These are phyloP conservation scores for Laodelphax striatellus DNA, from an alignment of 1,140 invertebrate genomes.

Conservation along the genomic window DNA sequence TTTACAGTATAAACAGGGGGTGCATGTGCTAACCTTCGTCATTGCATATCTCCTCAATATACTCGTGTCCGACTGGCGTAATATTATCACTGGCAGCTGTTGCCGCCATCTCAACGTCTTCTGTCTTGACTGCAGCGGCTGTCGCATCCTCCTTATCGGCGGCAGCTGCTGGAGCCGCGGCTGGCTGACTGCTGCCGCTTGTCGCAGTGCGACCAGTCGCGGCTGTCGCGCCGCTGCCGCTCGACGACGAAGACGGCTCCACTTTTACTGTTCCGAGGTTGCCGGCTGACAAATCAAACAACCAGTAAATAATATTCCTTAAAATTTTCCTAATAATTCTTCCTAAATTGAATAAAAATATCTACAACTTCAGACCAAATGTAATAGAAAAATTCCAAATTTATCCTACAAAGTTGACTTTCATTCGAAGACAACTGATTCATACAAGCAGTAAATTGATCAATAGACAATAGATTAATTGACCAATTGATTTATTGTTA, in stretches of 20 bases:
- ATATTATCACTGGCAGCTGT: constrained; percentile 69
- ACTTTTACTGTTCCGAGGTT: constrained; percentile 44
- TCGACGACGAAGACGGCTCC: constrained; percentile 23
- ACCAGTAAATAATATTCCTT: constrained; percentile 8
- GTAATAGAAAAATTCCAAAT: too few relatives aligned
- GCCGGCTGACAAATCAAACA: constrained; percentile 37
- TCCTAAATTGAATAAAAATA: too few relatives aligned
- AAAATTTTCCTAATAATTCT: too few relatives aligned
- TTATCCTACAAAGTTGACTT: too few relatives aligned
- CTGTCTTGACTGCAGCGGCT: constrained; percentile 37
- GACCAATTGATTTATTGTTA: too few relatives aligned
- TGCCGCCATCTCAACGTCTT: constrained; percentile 47
- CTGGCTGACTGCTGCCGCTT: neutral
- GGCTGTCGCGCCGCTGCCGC: constrained; percentile 23
- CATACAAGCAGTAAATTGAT: too few relatives aligned
- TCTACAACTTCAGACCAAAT: neutral
- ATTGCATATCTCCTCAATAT: constrained; percentile 94
- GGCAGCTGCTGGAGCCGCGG: too few relatives aligned
- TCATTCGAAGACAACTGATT: too few relatives aligned
- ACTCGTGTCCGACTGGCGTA: constrained; percentile 94
- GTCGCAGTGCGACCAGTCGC: neutral
- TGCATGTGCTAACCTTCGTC: constrained; percentile 85
- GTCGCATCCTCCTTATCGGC: constrained; percentile 13
- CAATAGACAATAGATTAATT: too few relatives aligned
- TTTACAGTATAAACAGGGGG: too few relatives aligned